Percentiles rank a stretch among this genome's conserved stretches.
These are phyloP conservation scores for Yponomeuta plumbellus DNA, from an alignment of 2,888 invertebrate species.

Conservation along the genomic window DNA sequence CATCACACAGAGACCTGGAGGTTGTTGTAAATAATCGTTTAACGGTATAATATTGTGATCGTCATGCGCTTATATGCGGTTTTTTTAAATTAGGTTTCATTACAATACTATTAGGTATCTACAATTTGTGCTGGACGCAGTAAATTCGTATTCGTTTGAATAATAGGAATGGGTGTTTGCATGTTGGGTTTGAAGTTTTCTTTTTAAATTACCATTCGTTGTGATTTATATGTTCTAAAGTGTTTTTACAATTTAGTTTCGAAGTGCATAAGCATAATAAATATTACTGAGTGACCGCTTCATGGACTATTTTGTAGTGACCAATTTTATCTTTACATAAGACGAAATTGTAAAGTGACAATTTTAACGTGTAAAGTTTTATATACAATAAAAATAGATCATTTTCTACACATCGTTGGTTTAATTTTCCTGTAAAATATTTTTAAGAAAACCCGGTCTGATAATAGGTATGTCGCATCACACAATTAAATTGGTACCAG, in stretches of 20 bases:
- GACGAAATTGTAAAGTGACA: constrained; percentile 70
- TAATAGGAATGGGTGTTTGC: background rate
- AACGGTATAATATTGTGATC: constrained; percentile 8
- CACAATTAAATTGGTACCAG: no score
- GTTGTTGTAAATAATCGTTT: constrained; percentile 14
- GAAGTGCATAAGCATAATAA: constrained; percentile 52
- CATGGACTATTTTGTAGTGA: constrained; percentile 74
- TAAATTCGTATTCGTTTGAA: constrained; percentile 6
- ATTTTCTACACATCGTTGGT: constrained; percentile 65
- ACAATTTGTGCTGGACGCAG: constrained; percentile 14
- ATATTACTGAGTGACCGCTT: constrained; percentile 65
- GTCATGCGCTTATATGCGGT: background rate
- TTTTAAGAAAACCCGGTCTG: no score
- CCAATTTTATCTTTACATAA: constrained; percentile 72
- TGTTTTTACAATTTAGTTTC: constrained; percentile 48
- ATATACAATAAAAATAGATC: constrained; percentile 73
- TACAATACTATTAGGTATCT: background rate
- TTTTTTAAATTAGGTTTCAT: background rate
- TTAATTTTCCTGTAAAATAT: constrained; percentile 32
- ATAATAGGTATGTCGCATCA: no score
- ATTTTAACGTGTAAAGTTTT: constrained; percentile 74
- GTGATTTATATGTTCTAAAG: background rate
- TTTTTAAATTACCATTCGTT: constrained; percentile 10
- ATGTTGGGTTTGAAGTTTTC: constrained; percentile 1
- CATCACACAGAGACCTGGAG: constrained; percentile 2